Base-by-base conservation (phyloP, 2,797 vertebrate genomes). In the Darevskia mixta region DNA sequence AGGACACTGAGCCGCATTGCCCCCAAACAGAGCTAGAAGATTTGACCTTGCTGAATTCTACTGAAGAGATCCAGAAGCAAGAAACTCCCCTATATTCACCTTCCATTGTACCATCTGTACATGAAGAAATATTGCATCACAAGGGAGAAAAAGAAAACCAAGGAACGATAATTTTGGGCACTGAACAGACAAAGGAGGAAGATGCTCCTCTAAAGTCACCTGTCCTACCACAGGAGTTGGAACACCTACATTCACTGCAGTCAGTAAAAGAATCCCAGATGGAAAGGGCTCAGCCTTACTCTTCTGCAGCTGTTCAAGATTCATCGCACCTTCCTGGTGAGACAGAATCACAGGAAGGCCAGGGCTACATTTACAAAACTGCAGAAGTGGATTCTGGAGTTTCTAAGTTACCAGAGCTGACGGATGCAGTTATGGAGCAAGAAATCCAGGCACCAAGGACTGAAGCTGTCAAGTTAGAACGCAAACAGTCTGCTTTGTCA, bases 281-380 rank as follows among this genome's bases (percentile, higher is more conserved):
- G 20, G 85, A 94, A 86, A 85, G 78, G 35, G 20, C n/a, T 25
- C 61, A n/a, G 1, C 23, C 32, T 1, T 77, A 3, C 61, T 67
- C 77, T 64, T 77, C 93, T 85, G n/a, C 41, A 86, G 86, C 93
- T 90, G 92, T 90, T 6, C 93, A 93, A 49, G 93, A 93, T 85
- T 87, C 94, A 72, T 83, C 88, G 6, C 69, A 85, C 67, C 43
- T 3, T 25, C 64, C 35, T 61, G 85, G 81, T 87, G 93, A 94
- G 86, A 35, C 0, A 0, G 92, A 94, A 61, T 93, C 80, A 79
- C 88, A 91, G 90, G 90, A 94, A 85, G 75, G 91, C n/a, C 92
- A 88, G 49, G 58, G 43, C 71, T 90, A 92, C 69, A 93, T 93
- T 69, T 87, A 92, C 38, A 69, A 92, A 92, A 90, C 66, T 64